These are phyloP conservation scores for Pyrgilauda ruficollis DNA, from an alignment of 2,113 vertebrate genomes.

Conservation along the genomic window DNA sequence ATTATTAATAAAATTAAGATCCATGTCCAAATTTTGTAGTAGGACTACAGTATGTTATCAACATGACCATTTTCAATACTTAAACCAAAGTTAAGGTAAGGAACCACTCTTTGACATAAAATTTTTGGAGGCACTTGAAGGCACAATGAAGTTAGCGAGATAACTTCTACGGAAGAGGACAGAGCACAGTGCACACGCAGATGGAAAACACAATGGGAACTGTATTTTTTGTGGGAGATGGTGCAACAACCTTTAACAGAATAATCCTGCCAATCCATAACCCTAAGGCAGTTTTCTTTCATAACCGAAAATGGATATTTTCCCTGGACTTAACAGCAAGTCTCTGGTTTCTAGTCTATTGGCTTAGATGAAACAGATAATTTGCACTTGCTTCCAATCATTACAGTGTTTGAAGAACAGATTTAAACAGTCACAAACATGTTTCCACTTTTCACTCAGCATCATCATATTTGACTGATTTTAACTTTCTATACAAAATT, in stretches of 20 bases:
- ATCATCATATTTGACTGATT: background rate
- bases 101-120: background rate
- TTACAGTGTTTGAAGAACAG: background rate
- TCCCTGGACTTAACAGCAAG: background rate
- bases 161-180: background rate
- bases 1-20: background rate
- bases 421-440: background rate
- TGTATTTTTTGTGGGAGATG: background rate
- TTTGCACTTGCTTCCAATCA: background rate
- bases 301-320: background rate
- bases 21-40: background rate
- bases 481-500: background rate
- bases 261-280: background rate
- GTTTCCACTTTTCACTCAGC: background rate
- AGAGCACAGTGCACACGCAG: rapidly evolving
- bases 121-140: background rate
- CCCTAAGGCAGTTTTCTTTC: background rate
- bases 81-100: background rate
- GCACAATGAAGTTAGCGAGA: background rate
- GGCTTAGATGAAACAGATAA: background rate
- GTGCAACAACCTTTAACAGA: background rate
- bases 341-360: background rate
- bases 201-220: background rate
- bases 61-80: background rate
- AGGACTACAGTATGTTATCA: background rate